Base-by-base conservation (phyloP, 2,113 vertebrate species). In the Dryoscopus gambensis region DNA sequence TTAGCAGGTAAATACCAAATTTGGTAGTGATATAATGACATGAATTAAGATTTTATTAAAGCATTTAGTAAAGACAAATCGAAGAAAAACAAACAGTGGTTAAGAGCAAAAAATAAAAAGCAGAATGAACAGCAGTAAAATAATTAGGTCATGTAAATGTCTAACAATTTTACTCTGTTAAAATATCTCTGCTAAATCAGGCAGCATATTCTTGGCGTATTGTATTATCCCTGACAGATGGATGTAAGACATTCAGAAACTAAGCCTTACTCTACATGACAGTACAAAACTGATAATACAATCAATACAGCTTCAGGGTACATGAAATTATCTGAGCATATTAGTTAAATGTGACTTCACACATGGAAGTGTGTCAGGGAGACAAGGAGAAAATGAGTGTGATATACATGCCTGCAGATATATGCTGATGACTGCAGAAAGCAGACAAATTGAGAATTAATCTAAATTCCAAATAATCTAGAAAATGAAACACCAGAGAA, bases 401-500 rank as follows among this genome's bases (percentile, higher is more conserved):
- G 60, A 74, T 67, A 44, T 52, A 83, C 31, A 39, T 60, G 53
- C 44, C 62, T 71, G 28, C 37, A 75, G 84, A 88, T 30, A n/a
- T 31, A 35, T 3, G 16, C 39, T 39, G 75, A 64, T 69, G 67
- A 35, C 60, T 68, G 27, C 28, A 77, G 75, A 84, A 91, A 90
- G 42, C 40, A 94, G 85, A 83, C 16, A 86, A 91, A 93, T 56
- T 46, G 42, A 90, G 77, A 93, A 90, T 94, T 91, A 87, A 93
- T 37, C 64, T 85, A 84, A 90, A 84, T 90, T 93, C 39, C 24
- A 87, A 87, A 84, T 25, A 89, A 46, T 39, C 25, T 18, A 82
- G 73, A 91, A 94, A 82, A 84, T 73, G 49, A 96, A 96, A 95
- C 31, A 37, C 37, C 50, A 73, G 25, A 96, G 60, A 95, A 96